Evolutionary conservation across 1,140 invertebrate species (phyloP).

Genomic region (Drosophila ficusphila): DNA sequence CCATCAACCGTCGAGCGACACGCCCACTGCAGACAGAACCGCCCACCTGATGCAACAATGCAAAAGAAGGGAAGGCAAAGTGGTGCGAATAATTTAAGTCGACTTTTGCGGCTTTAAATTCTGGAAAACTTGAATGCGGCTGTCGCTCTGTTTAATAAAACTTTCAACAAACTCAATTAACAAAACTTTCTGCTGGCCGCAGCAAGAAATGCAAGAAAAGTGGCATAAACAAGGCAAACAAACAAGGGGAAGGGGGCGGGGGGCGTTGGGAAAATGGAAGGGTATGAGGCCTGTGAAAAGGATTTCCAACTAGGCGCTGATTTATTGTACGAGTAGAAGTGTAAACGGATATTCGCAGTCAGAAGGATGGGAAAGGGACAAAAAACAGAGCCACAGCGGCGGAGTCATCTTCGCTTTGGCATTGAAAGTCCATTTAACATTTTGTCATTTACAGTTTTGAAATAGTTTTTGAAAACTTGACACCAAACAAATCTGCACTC

Average conservation of each 20-base stretch:
- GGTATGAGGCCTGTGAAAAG: conserved; percentile 10
- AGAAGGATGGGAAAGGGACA: conserved; percentile 13
- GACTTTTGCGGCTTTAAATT: conserved; percentile 68
- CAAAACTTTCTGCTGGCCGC: conserved; percentile 75
- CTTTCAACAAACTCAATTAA: conserved; percentile 82
- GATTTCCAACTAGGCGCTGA: conserved; percentile 72
- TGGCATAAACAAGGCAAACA: conserved; percentile 81
- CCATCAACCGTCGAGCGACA: neutral
- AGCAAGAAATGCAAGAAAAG: conserved; percentile 80
- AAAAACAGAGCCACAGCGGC: conserved; percentile 9
- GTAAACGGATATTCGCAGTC: conserved; percentile 73
- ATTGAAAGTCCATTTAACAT: conserved; percentile 84
- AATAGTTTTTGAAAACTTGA: conserved; percentile 83
- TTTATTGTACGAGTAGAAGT: conserved; percentile 77
- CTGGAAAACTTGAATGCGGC: conserved; percentile 67
- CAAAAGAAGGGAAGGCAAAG: neutral
- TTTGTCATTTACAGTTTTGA: conserved; percentile 84
- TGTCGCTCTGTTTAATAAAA: conserved; percentile 81
- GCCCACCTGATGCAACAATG: conserved; percentile 37
- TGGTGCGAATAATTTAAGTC: conserved; percentile 37
- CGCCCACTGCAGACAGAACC: neutral
- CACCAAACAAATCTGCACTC: conserved; percentile 67
- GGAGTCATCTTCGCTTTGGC: conserved; percentile 52
- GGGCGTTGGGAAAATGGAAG: neutral
- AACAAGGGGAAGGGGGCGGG: conserved; percentile 38